Evolutionary conservation across 2,888 invertebrate species (phyloP).

Genomic region (Sialis fuliginosa): DNA sequence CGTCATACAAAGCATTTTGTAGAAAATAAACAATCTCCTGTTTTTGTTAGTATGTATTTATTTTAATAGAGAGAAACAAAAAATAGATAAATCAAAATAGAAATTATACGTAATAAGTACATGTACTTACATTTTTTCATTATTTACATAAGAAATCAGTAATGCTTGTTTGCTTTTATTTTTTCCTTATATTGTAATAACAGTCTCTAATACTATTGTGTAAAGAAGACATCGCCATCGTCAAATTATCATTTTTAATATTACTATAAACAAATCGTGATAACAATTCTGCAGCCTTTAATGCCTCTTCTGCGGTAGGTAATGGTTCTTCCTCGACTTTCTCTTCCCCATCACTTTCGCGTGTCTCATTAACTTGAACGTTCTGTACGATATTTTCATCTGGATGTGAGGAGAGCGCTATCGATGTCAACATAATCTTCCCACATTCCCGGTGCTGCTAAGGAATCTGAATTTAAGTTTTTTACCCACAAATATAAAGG

Average conservation of each 20-base stretch:
- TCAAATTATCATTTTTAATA: constrained; percentile 4
- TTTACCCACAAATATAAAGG: too few species aligned
- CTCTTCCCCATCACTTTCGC: constrained; percentile 8
- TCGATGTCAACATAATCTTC: constrained; percentile 5
- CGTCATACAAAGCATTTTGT: too few species aligned
- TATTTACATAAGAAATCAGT: too few species aligned
- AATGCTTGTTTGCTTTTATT: too few species aligned
- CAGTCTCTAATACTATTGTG: too few species aligned
- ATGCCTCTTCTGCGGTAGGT: constrained; percentile 9
- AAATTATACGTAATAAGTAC: too few species aligned
- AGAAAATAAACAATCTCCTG: too few species aligned
- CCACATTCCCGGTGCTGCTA: neutral
- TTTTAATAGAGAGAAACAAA: too few species aligned
- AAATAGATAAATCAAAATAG: too few species aligned
- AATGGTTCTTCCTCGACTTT: constrained; percentile 8
- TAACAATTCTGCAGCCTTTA: constrained; percentile 8
- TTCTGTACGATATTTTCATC: constrained; percentile 10
- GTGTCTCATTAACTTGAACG: constrained; percentile 6
- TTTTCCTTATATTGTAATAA: too few species aligned
- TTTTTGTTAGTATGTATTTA: too few species aligned
- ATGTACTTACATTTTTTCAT: too few species aligned
- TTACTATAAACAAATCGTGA: constrained; percentile 7
- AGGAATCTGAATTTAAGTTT: neutral
- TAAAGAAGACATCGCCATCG: neutral
- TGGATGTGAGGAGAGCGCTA: constrained; percentile 1